Conservation (phyloP, 1,140 invertebrate genomes). For the Macrostomum lignano region DNA sequence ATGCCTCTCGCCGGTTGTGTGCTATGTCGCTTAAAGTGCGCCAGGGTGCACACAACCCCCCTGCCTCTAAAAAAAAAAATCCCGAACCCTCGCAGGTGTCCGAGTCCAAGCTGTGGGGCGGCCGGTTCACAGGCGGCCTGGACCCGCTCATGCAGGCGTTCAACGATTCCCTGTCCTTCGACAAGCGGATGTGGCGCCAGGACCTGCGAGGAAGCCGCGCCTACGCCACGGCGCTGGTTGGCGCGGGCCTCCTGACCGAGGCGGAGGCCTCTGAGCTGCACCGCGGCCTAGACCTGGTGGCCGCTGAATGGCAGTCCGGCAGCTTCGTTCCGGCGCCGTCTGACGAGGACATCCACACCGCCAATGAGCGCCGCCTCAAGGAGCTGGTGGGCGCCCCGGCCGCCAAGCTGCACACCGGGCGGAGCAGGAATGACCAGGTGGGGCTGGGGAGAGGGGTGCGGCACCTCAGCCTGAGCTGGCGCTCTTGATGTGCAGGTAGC, state of each 20-base stretch:
- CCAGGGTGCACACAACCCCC: too few relatives aligned
- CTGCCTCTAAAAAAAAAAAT: too few relatives aligned
- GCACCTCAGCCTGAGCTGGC: too few relatives aligned
- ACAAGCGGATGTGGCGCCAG: slow-evolving; percentile 40
- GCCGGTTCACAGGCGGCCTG: slow-evolving; percentile 38
- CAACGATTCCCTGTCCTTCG: slow-evolving; percentile 41
- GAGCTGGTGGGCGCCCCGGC: slow-evolving; percentile 31
- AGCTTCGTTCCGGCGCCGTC: slow-evolving; percentile 31
- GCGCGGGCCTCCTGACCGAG: slow-evolving; percentile 33
- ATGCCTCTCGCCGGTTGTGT: too few relatives aligned
- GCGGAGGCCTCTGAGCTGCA: slow-evolving; percentile 34
- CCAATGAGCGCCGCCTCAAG: slow-evolving; percentile 39
- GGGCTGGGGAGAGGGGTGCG: too few relatives aligned
- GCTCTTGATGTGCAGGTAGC: too few relatives aligned
- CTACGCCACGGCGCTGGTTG: slow-evolving; percentile 37
- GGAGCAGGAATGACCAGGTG: slow-evolving; percentile 56
- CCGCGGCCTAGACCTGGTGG: slow-evolving; percentile 36
- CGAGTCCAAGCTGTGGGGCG: too few relatives aligned
- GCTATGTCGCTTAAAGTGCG: too few relatives aligned
- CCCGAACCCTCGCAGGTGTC: too few relatives aligned
- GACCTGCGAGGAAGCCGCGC: slow-evolving; percentile 40
- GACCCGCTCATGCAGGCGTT: slow-evolving; percentile 37
- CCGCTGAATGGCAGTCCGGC: slow-evolving; percentile 36
- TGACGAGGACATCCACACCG: slow-evolving; percentile 55
- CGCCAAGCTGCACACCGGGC: slow-evolving; percentile 44